A percentile compares a stretch with the other conserved stretches of the same genome.
These are phyloP conservation scores for Hypena proboscidalis DNA, from an alignment of 2,888 invertebrate genomes.

Conservation along the genomic window DNA sequence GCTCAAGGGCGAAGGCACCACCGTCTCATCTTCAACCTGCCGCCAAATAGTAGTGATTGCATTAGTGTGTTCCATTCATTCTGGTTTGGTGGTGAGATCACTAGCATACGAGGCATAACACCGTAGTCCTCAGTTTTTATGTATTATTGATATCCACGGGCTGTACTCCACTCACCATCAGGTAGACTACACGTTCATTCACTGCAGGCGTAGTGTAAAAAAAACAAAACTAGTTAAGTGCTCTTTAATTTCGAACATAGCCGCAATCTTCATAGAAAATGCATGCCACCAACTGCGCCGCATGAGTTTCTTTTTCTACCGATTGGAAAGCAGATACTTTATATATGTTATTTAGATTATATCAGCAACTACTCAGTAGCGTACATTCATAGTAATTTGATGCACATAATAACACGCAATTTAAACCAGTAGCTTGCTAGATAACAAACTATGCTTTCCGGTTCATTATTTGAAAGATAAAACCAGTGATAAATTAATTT, in stretches of 20 bases:
- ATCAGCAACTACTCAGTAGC: constrained; percentile 5
- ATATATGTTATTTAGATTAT: constrained; percentile 10
- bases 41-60: no score
- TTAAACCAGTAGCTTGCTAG: constrained; percentile 23
- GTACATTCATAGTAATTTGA: constrained; percentile 9
- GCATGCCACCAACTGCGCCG: not conserved
- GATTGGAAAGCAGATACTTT: constrained; percentile 9
- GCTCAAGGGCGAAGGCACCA: no score
- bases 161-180: no score
- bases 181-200: no score
- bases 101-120: no score
- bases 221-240: constrained; percentile 1
- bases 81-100: no score
- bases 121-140: no score
- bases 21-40: no score
- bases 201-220: no score
- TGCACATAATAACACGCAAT: constrained; percentile 13
- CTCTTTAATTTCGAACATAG: not conserved
- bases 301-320: constrained; percentile 3
- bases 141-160: no score
- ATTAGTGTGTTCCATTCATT: no score
- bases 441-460: constrained; percentile 35
- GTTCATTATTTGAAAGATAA: constrained; percentile 30
- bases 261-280: not conserved
- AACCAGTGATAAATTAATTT: constrained; percentile 24